These are phyloP conservation scores for Saguinus midas DNA, from an alignment of 2,113 vertebrate genomes.

Conservation along the genomic window DNA sequence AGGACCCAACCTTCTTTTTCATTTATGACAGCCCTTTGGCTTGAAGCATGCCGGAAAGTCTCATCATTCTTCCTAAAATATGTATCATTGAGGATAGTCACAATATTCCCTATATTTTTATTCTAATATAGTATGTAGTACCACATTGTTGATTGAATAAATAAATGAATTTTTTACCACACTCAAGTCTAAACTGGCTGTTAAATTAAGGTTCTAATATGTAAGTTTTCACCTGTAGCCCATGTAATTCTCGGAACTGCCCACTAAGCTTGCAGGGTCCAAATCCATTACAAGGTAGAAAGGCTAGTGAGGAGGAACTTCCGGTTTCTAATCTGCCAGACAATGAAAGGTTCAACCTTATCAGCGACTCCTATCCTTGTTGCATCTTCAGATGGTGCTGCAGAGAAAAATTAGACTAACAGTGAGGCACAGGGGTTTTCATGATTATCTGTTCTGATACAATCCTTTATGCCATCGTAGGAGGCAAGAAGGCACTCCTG, in stretches of 20 bases:
- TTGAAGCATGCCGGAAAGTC: not conserved
- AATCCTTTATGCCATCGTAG: not conserved
- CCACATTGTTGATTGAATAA: not conserved
- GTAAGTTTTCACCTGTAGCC: not conserved
- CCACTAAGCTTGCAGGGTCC: not conserved
- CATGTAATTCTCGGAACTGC: conserved; percentile 11
- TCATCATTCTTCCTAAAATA: not conserved
- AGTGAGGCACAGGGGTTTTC: not conserved
- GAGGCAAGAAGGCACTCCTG: not conserved
- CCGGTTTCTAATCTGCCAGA: not conserved
- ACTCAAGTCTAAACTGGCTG: not conserved
- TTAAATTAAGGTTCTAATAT: not conserved
- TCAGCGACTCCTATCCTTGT: not conserved
- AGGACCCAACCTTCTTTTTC: not conserved
- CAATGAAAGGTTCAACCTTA: not conserved
- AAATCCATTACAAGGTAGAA: not conserved
- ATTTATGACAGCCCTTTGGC: not conserved
- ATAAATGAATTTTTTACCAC: not conserved
- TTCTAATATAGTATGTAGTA: not conserved
- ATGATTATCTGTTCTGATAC: not conserved
- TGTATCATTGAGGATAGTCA: not conserved
- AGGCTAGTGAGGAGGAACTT: not conserved
- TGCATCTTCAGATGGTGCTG: not conserved
- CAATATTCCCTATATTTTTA: not conserved
- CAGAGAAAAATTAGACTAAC: not conserved